A percentile compares a stretch with the other conserved stretches of the same genome.
phyloP scores from a whole-genome alignment of 2,888 invertebrate genomes.

The Ochropleura leucogaster region DNA sequence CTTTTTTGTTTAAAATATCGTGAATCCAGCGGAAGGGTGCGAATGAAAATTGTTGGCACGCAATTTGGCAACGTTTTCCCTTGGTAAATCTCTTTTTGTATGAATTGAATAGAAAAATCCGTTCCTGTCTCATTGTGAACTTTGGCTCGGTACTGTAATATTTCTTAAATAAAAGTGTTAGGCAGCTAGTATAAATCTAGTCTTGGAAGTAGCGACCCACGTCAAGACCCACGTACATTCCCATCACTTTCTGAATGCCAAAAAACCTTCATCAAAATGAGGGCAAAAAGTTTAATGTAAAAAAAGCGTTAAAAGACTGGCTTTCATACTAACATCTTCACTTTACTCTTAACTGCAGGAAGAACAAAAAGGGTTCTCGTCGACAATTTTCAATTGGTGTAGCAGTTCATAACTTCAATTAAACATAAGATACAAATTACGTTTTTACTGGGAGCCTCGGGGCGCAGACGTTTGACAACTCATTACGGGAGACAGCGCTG shows the following conservation, averaged over 20 bases:
- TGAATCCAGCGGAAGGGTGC: conserved; percentile 45
- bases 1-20: conserved; percentile 59
- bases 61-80: conserved; percentile 42
- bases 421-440: conserved; percentile 51
- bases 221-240: conserved; percentile 8
- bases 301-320: conserved; percentile 5
- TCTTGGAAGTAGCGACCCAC: conserved; percentile 10
- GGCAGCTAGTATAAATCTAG: conserved; percentile 15
- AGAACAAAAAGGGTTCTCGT: background rate
- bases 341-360: background rate
- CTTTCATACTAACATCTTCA: conserved; percentile 2
- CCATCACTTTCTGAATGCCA: background rate
- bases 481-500: conserved; percentile 74
- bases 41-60: conserved; percentile 39
- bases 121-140: conserved; percentile 18
- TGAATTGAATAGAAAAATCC: conserved; percentile 29
- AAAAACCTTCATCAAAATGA: conserved; percentile 23
- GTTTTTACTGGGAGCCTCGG: conserved; percentile 44
- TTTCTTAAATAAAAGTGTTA: conserved; percentile 9
- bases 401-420: conserved; percentile 48
- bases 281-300: conserved; percentile 1
- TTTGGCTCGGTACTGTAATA: background rate
- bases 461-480: conserved; percentile 76
- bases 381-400: conserved; percentile 36
- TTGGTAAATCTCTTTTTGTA: conserved; percentile 29